Conservation (phyloP, 2,113 vertebrate genomes). For the Garra rufa region DNA sequence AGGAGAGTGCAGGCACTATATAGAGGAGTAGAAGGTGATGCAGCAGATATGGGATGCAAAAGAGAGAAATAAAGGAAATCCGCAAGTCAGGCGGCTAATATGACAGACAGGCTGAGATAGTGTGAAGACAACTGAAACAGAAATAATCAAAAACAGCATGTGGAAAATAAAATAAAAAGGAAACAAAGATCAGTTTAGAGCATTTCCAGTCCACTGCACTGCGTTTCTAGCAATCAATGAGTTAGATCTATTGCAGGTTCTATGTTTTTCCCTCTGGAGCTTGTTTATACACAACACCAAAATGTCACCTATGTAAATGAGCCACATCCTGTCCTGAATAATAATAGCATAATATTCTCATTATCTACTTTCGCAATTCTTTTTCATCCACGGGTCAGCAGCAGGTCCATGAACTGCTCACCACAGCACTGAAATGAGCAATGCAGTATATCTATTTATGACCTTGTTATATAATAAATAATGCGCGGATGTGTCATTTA, state of each 20-base stretch:
- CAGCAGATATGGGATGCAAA: slow-evolving; percentile 44
- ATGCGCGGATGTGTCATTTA: slow-evolving; percentile 4
- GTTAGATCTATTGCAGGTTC: not conserved
- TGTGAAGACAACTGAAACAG: slow-evolving; percentile 2
- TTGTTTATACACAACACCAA: slow-evolving; percentile 18
- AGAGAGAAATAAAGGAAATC: not conserved
- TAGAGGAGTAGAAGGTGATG: slow-evolving; percentile 36
- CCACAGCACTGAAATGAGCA: slow-evolving; percentile 10
- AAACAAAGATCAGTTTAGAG: slow-evolving; percentile 31
- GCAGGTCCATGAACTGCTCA: slow-evolving; percentile 6
- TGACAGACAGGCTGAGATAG: slow-evolving; percentile 12
- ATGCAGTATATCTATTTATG: slow-evolving; percentile 37
- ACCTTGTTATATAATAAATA: slow-evolving; percentile 26
- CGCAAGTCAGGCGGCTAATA: not conserved
- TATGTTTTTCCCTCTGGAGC: not conserved
- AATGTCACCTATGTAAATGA: slow-evolving; percentile 30
- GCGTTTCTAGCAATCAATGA: not conserved
- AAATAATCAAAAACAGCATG: not conserved
- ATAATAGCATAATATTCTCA: slow-evolving; percentile 1
- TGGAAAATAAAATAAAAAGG: not conserved
- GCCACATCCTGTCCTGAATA: slow-evolving; percentile 7
- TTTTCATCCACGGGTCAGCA: slow-evolving; percentile 5
- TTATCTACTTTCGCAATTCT: not conserved
- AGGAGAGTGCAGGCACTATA: slow-evolving; percentile 40
- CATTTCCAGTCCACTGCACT: not conserved